A percentile compares a stretch with the other conserved stretches of the same genome.
These are phyloP conservation scores for Panthera tigris DNA, from an alignment of 2,113 vertebrate species.

Conservation along the genomic window DNA sequence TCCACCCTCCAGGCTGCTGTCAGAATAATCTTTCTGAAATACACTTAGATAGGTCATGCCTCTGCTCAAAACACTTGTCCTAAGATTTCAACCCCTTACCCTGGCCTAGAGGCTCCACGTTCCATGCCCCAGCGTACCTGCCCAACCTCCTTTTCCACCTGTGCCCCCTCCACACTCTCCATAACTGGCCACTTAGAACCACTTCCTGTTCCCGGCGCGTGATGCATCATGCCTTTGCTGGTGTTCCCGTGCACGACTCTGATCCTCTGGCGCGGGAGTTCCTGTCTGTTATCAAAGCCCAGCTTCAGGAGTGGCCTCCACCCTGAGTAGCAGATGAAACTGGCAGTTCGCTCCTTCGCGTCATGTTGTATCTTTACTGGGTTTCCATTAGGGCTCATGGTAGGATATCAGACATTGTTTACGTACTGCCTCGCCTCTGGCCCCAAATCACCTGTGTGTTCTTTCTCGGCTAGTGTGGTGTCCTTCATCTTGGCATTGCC, in stretches of 20 bases:
- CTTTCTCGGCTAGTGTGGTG: background rate
- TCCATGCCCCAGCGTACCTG: background rate
- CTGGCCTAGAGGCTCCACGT: background rate
- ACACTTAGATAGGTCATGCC: background rate
- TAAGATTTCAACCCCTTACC: background rate
- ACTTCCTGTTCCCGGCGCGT: background rate
- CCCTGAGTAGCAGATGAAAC: too few relatives aligned
- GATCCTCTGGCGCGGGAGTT: background rate
- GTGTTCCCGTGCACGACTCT: rapidly evolving
- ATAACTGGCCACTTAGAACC: background rate
- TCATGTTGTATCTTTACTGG: background rate
- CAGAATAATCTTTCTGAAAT: background rate
- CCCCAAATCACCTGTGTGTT: background rate
- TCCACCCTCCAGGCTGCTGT: background rate
- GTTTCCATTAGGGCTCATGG: background rate
- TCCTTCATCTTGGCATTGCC: background rate
- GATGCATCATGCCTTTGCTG: rapidly evolving
- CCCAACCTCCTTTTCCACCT: background rate
- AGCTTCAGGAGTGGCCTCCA: background rate
- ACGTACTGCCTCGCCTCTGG: background rate
- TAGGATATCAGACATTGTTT: background rate
- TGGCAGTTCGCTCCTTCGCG: background rate
- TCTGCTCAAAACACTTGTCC: background rate
- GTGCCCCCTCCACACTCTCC: background rate
- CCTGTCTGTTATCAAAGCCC: background rate